Evolutionary conservation across 2,888 invertebrate genomes (phyloP).

Genomic region (Microlaimidae sp.): DNA sequence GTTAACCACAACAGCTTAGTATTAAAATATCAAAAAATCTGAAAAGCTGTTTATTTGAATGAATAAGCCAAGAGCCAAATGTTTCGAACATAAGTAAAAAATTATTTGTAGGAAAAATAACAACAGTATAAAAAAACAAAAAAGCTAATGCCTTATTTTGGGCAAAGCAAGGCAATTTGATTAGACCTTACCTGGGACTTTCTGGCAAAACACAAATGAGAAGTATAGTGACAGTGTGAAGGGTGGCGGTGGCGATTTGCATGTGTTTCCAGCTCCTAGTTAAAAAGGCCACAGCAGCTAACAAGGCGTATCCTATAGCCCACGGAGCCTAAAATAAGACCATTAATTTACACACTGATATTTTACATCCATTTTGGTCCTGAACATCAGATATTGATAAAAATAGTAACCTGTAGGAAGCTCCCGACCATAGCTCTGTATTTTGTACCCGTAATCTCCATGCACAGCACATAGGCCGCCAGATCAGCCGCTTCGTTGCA

Average conservation of each 20-base stretch:
- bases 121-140: no score
- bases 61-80: no score
- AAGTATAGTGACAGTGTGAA: constrained; percentile 30
- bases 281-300: constrained; percentile 33
- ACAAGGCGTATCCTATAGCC: constrained; percentile 33
- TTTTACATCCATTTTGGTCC: no score
- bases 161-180: no score
- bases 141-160: no score
- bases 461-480: constrained; percentile 33
- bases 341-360: no score
- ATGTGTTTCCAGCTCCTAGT: constrained; percentile 32
- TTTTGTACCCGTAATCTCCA: constrained; percentile 33
- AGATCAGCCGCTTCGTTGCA: constrained; percentile 34
- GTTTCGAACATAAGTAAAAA: no score
- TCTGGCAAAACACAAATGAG: constrained; percentile 33
- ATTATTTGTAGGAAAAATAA: no score
- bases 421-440: constrained; percentile 34
- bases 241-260: constrained; percentile 29
- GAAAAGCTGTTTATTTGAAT: no score
- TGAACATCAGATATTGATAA: no score
- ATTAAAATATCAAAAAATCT: no score
- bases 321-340: constrained; percentile 25
- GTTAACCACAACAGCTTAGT: no score
- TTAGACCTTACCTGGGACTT: constrained; percentile 31
- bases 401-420: constrained; percentile 24